phyloP scores from a whole-genome alignment of 1,140 invertebrate genomes.

The Nixonia krombeini region DNA sequence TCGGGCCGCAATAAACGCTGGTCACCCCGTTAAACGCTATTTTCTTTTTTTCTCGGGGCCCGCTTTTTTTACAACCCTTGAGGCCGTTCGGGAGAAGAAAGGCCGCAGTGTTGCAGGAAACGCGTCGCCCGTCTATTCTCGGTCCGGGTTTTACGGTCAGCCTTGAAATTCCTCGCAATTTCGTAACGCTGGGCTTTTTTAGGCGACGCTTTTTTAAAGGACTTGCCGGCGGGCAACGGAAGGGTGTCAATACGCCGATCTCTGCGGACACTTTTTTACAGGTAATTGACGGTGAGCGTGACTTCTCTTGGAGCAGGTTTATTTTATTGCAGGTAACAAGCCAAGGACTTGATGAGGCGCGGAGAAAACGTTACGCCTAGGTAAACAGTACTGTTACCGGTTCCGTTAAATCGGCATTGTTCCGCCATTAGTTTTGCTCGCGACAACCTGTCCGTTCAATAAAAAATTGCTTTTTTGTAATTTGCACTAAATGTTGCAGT shows the following conservation, averaged over 20 bases:
- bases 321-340: conserved; percentile 34
- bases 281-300: conserved; percentile 19
- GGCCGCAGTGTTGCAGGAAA: conserved; percentile 68
- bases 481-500: no score
- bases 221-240: conserved; percentile 9
- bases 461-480: no score
- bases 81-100: conserved; percentile 46
- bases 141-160: conserved; percentile 51
- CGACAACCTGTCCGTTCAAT: no score
- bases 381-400: background rate
- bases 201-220: conserved; percentile 52
- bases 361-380: conserved; percentile 23
- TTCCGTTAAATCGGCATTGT: background rate
- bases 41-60: conserved; percentile 51
- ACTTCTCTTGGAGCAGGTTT: conserved; percentile 34
- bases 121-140: conserved; percentile 54
- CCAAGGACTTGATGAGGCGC: conserved; percentile 7
- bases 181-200: conserved; percentile 50
- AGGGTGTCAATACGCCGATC: conserved; percentile 30
- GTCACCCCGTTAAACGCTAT: conserved; percentile 63
- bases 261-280: no score
- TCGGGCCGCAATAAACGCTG: conserved; percentile 55
- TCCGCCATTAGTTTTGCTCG: no score
- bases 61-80: conserved; percentile 65
- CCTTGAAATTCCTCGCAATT: conserved; percentile 63